A percentile compares a stretch with the other conserved stretches of the same genome.
Conservation (phyloP, 2,888 invertebrate genomes). For the Yponomeuta evonymella region DNA sequence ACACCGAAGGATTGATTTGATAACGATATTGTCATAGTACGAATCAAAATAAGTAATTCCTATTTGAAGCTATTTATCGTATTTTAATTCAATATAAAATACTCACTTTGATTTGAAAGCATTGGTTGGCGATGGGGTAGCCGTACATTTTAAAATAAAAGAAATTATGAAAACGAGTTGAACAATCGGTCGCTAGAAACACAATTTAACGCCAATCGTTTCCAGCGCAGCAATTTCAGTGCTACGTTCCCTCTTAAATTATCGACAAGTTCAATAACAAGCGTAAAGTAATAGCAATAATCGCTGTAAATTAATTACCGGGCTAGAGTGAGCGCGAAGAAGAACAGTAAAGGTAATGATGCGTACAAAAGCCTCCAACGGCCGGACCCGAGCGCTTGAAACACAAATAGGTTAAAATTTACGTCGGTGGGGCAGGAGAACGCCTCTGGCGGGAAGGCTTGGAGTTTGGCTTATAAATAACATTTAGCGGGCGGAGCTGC, state of each 20-base stretch:
- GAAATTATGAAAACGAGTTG: constrained; percentile 41
- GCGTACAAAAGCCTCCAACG: constrained; percentile 16
- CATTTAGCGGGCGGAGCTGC: constrained; percentile 66
- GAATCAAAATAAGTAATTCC: too few relatives aligned
- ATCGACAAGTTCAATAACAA: constrained; percentile 72
- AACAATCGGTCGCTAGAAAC: constrained; percentile 51
- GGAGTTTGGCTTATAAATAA: constrained; percentile 70
- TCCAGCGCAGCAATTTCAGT: constrained; percentile 64
- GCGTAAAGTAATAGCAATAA: constrained; percentile 63
- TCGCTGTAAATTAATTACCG: constrained; percentile 65
- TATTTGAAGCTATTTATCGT: background rate
- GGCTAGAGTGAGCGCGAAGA: constrained; percentile 51
- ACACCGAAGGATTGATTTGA: too few relatives aligned
- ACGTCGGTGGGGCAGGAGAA: constrained; percentile 28
- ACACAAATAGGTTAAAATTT: constrained; percentile 55
- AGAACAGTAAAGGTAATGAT: constrained; percentile 52
- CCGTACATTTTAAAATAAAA: constrained; percentile 54
- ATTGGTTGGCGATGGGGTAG: constrained; percentile 40
- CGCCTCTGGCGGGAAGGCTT: constrained; percentile 32
- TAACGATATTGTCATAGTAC: too few relatives aligned
- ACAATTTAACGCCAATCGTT: constrained; percentile 61
- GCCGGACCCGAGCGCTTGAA: constrained; percentile 17
- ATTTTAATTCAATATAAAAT: constrained; percentile 15
- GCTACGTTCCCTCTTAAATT: constrained; percentile 68
- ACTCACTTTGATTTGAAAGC: constrained; percentile 56